These are phyloP conservation scores for Microplitis mediator DNA, from an alignment of 1,140 invertebrate genomes.

Conservation along the genomic window DNA sequence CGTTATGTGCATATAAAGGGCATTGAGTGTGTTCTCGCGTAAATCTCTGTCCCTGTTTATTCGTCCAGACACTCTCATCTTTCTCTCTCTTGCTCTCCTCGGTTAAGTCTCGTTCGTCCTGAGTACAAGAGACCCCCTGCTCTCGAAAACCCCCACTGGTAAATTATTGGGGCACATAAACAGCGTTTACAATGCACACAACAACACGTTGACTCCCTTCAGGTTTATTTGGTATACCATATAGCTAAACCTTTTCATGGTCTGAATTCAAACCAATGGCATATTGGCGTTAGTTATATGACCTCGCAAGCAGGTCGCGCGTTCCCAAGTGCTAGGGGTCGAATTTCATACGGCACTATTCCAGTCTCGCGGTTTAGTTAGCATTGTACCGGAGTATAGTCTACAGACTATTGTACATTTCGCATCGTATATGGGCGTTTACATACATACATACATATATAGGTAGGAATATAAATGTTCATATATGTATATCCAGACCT, in stretches of 20 bases:
- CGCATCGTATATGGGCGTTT: neutral
- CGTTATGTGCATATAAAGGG: constrained; percentile 55
- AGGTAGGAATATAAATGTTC: neutral
- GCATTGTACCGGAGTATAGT: neutral
- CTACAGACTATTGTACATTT: neutral
- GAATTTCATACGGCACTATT: constrained; percentile 4
- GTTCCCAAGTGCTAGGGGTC: constrained; percentile 15
- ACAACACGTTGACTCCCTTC: neutral
- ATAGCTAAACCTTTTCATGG: constrained; percentile 3
- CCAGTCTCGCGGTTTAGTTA: neutral
- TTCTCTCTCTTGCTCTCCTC: constrained; percentile 4
- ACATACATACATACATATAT: neutral
- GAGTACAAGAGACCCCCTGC: neutral
- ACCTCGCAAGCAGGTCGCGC: constrained; percentile 14
- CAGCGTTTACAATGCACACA: neutral
- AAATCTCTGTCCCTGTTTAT: constrained; percentile 21
- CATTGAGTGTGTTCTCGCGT: constrained; percentile 31
- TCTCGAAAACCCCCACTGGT: neutral
- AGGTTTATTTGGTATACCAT: neutral
- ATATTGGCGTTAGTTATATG: constrained; percentile 1
- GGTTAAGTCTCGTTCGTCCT: constrained; percentile 4
- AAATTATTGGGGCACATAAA: constrained; percentile 10
- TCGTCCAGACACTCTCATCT: constrained; percentile 9
- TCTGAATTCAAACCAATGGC: neutral
- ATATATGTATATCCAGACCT: neutral